A percentile compares a stretch with the other conserved stretches of the same genome.
Conservation (phyloP, 2,797 vertebrate genomes). For the Tiaroga cobitis region DNA sequence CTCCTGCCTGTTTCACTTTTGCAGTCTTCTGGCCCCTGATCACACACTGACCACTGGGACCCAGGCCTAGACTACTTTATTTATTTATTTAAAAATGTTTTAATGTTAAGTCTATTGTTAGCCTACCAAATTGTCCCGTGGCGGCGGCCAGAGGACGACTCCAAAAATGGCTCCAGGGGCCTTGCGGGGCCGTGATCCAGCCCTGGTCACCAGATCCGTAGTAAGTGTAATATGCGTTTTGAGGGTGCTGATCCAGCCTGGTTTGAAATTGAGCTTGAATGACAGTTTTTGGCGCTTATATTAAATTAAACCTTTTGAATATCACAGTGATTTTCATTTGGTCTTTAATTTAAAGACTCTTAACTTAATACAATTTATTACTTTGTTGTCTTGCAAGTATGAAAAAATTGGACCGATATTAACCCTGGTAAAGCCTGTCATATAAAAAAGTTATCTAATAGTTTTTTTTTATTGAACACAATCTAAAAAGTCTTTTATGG, state of each 20-base stretch:
- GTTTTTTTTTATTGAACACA: background rate
- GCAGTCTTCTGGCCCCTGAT: background rate
- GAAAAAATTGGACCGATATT: background rate
- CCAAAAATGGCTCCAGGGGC: background rate
- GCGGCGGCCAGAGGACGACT: fast-evolving
- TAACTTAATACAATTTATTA: background rate
- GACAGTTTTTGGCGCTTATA: background rate
- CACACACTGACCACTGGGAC: background rate
- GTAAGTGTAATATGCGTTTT: background rate
- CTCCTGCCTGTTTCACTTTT: conserved; percentile 29
- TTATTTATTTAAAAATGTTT: background rate
- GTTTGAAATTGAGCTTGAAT: background rate
- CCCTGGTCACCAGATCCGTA: background rate
- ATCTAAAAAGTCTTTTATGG: too few relatives aligned
- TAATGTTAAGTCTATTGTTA: background rate
- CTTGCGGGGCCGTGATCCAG: background rate
- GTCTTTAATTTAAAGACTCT: background rate
- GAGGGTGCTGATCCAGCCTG: background rate
- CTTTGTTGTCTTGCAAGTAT: background rate
- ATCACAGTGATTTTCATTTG: background rate
- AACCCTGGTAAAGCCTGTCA: background rate
- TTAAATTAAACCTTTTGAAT: background rate
- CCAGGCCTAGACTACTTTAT: background rate
- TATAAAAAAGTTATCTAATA: background rate
- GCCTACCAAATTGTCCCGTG: background rate